Evolutionary conservation across 2,888 invertebrate species (phyloP), one percentile per base, ranked within the genome.

Genomic region (Agapostemon virescens): DNA sequence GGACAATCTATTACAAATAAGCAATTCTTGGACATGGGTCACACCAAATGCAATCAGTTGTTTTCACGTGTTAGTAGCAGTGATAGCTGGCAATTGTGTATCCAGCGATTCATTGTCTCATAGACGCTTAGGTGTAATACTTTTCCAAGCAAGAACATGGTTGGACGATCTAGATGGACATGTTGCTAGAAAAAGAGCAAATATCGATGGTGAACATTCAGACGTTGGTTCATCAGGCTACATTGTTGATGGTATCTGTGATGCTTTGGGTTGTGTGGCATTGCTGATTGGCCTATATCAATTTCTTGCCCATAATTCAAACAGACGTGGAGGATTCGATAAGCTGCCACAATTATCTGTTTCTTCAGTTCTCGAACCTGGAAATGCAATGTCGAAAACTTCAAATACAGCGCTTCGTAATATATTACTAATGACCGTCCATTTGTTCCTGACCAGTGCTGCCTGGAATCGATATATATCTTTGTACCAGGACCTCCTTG

Each of bases 401-500:
- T 80, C 80, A 26, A 84, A 74, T 20, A 30, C 95, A 74, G 95
- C 95, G 84, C 95, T 96, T 33, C 93, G 94, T 86, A 95, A 95
- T 76, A 92, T 96, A 33, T 93, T 95, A 23, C 93, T 96, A 85
- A 95, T 96, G 87, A 94, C 95, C 6, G 95, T 95, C 0, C 97
- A 96, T 90, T 94, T 97, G 90, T 90, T 96, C 69, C 91, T 97
- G 0, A 96, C 96, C 76, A 97, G 97, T 0, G 93, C 96, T 73
- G 95, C 96, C 13, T 97, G 97, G 97, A 97, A 97, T 93, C 94
- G 97, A 40, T 97, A 97, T 88, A 97, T 97, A 86, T 96, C 96
- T 68, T 92, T 96, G 7, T 97, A 97, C 90, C 97, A 97, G 87
- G 95, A 96, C 86, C 93, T 97, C 88, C 91, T 97, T 45, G 97